phyloP scores from a whole-genome alignment of 2,797 vertebrate species.

The Cygnus olor region DNA sequence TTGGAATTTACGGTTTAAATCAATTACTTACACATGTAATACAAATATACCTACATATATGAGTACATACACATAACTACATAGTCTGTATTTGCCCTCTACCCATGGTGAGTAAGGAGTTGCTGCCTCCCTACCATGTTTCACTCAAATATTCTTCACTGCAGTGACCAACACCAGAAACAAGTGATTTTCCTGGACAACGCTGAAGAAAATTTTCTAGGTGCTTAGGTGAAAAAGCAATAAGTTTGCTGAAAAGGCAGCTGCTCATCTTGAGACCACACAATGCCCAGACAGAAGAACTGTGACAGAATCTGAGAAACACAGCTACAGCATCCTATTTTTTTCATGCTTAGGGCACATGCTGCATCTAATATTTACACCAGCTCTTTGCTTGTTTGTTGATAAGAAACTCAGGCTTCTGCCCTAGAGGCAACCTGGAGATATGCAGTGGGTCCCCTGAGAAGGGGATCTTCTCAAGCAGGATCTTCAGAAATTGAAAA shows the following conservation, averaged over 20 bases:
- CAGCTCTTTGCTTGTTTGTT: not conserved
- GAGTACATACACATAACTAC: not conserved
- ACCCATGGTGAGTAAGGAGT: not conserved
- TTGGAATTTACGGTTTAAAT: not conserved
- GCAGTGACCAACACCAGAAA: not conserved
- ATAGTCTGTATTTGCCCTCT: not conserved
- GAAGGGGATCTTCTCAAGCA: not conserved
- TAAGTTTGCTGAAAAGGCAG: not conserved
- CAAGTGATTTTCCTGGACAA: not conserved
- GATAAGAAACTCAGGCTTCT: not conserved
- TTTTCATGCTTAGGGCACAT: not conserved
- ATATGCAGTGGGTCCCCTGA: accelerated
- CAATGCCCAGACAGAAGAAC: not conserved
- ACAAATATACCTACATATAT: not conserved
- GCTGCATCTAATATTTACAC: not conserved
- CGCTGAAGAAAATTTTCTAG: not conserved
- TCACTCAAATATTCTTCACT: not conserved
- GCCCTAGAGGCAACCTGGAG: not conserved
- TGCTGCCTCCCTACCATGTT: not conserved
- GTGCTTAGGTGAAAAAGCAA: not conserved
- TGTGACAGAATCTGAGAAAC: not conserved
- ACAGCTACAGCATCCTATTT: not conserved
- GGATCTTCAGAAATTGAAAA: not conserved
- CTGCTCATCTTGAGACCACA: not conserved
- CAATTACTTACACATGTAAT: not conserved